Evolutionary conservation across 2,888 invertebrate genomes (phyloP).

Genomic region (Lamproptera curius): DNA sequence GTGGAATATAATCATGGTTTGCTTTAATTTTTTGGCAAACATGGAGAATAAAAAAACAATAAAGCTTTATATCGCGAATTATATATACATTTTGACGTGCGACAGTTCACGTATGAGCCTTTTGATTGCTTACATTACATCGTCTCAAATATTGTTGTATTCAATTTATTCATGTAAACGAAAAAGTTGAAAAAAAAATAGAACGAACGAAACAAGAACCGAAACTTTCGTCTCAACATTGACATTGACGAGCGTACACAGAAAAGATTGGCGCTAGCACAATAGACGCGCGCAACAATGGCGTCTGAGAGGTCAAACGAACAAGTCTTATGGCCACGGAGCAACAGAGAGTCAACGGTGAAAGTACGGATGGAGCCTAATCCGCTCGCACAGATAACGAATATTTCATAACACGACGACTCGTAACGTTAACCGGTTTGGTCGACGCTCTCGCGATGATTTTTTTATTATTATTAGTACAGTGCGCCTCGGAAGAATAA

Average conservation of each 20-base stretch:
- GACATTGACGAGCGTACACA: conserved; percentile 40
- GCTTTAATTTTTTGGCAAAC: not conserved
- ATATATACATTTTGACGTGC: not conserved
- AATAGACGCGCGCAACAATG: conserved; percentile 40
- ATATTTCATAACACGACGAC: conserved; percentile 62
- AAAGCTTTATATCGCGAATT: conserved; percentile 30
- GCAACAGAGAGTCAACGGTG: conserved; percentile 67
- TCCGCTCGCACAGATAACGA: conserved; percentile 55
- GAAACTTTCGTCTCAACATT: conserved; percentile 36
- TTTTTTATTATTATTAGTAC: conserved; percentile 46
- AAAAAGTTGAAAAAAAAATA: too few relatives aligned
- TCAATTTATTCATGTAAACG: too few relatives aligned
- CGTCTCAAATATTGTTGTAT: too few relatives aligned
- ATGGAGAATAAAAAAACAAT: conserved; percentile 19
- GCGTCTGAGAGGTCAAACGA: conserved; percentile 50
- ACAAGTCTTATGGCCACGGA: conserved; percentile 48
- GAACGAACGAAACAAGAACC: not conserved
- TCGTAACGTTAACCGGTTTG: conserved; percentile 62
- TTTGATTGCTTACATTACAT: too few relatives aligned
- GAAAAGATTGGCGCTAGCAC: conserved; percentile 32
- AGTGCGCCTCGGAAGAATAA: conserved; percentile 48
- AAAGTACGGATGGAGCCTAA: conserved; percentile 64
- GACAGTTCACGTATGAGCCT: too few relatives aligned
- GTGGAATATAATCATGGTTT: too few relatives aligned
- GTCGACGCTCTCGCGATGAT: conserved; percentile 35